Evolutionary conservation across 2,113 vertebrate species (phyloP).

Genomic region (Tursiops truncatus): DNA sequence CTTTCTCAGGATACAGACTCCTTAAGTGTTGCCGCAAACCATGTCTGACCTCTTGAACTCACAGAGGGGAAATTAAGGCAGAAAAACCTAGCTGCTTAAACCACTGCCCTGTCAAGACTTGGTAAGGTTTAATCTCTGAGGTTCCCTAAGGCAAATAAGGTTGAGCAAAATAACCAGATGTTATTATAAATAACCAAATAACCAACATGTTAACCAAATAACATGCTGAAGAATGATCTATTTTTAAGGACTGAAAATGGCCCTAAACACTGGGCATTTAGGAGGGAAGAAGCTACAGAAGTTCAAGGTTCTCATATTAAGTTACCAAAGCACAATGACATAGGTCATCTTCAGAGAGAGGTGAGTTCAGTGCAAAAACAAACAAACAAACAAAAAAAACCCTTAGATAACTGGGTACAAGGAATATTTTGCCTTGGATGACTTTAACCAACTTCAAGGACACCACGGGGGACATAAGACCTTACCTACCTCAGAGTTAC

Average conservation of each 20-base stretch:
- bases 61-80: constrained; percentile 63
- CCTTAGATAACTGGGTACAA: background rate
- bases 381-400: background rate
- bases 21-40: constrained; percentile 62
- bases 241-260: constrained; percentile 45
- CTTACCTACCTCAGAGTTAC: background rate
- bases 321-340: background rate
- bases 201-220: background rate
- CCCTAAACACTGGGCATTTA: background rate
- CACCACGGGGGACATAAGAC: background rate
- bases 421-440: background rate
- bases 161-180: constrained; percentile 30
- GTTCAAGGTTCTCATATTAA: background rate
- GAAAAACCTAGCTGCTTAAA: constrained; percentile 46
- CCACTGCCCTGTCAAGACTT: background rate
- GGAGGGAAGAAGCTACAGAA: background rate
- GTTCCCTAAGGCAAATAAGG: constrained; percentile 47
- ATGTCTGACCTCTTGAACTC: constrained; percentile 59
- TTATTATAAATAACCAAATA: too few species aligned
- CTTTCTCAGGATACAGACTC: constrained; percentile 40
- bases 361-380: background rate
- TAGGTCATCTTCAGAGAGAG: background rate
- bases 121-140: constrained; percentile 56
- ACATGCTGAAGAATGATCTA: constrained; percentile 38
- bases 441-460: background rate